Conservation (phyloP, 2,113 vertebrate species). For the Eulemur macaco region DNA sequence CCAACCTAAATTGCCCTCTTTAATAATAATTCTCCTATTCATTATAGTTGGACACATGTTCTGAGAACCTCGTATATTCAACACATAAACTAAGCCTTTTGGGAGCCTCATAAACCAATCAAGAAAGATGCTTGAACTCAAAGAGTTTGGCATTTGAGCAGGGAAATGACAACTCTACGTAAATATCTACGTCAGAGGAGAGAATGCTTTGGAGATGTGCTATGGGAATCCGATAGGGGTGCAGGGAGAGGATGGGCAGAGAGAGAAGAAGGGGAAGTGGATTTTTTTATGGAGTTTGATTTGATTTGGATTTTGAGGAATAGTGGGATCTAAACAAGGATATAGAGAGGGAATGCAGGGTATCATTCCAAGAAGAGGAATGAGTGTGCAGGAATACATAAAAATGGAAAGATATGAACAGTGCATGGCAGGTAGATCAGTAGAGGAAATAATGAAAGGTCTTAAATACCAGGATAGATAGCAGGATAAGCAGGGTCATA, state of each 20-base stretch:
- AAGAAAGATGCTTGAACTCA: neutral
- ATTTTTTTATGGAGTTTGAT: neutral
- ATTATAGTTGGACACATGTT: neutral
- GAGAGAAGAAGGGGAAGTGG: neutral
- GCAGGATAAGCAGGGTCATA: neutral
- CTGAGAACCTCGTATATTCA: neutral
- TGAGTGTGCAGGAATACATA: neutral
- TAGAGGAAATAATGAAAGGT: neutral
- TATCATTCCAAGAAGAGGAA: neutral
- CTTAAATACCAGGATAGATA: neutral
- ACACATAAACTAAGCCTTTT: neutral
- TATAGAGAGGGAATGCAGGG: neutral
- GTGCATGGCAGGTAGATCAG: neutral
- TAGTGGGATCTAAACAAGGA: neutral
- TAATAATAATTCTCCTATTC: conserved; percentile 38
- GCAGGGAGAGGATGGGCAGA: neutral
- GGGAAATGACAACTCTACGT: neutral
- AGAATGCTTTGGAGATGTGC: neutral
- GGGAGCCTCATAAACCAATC: neutral
- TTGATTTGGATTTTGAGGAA: neutral
- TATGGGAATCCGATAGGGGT: neutral
- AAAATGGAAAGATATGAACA: neutral
- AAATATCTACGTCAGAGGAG: neutral
- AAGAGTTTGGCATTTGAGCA: neutral
- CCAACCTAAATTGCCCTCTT: conserved; percentile 7